Conservation (phyloP, 92 coral and sea anemone species). For the Umimayanthus kanabou region DNA sequence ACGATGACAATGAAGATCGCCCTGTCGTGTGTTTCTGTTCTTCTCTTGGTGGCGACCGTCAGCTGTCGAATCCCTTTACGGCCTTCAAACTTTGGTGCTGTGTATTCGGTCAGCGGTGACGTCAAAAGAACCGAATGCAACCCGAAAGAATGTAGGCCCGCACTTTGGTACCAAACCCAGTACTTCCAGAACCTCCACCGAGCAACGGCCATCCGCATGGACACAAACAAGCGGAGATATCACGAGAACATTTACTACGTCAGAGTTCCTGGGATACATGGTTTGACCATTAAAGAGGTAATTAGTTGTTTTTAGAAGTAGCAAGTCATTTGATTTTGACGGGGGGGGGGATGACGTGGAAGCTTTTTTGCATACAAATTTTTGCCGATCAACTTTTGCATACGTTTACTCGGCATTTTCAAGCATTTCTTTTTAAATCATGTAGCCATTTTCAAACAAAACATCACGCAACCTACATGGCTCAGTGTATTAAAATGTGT, state of each 20-base stretch:
- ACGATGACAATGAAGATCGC: not conserved
- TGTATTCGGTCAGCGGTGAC: slow-evolving; percentile 13
- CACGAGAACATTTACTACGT: slow-evolving; percentile 18
- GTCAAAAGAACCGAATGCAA: not conserved
- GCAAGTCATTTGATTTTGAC: not conserved
- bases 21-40: not conserved
- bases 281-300: not conserved
- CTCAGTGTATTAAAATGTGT: no score
- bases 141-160: not conserved
- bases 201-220: not conserved
- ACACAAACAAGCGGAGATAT: not conserved
- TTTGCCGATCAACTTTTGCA: no score
- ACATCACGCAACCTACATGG: no score
- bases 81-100: slow-evolving; percentile 2
- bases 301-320: no score
- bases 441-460: no score
- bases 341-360: no score
- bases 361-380: no score
- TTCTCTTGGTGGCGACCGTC: not conserved
- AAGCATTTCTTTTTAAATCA: no score
- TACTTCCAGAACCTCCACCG: slow-evolving; percentile 20
- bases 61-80: not conserved
- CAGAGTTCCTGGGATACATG: not conserved
- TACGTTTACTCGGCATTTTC: no score
- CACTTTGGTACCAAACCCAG: slow-evolving; percentile 3